These are phyloP conservation scores for Ictidomys tridecemlineatus DNA, from an alignment of 2,113 vertebrate genomes.

Conservation along the genomic window DNA sequence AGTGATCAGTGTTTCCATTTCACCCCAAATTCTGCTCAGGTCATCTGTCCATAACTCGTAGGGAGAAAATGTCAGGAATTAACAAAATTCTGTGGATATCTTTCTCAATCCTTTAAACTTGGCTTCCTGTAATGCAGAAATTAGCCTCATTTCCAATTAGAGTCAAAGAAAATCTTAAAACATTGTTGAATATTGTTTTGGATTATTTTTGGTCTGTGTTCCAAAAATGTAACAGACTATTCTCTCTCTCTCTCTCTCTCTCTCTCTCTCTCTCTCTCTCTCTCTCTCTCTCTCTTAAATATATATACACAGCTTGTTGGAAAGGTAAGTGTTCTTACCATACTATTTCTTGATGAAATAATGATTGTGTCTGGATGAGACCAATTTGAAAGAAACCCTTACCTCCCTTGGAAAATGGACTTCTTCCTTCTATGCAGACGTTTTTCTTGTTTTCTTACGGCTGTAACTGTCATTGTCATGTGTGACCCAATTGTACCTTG, in stretches of 20 bases:
- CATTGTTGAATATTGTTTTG: neutral
- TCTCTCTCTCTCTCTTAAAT: neutral
- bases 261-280: neutral
- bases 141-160: neutral
- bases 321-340: constrained; percentile 73
- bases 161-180: neutral
- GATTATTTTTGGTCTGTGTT: constrained; percentile 11
- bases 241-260: neutral
- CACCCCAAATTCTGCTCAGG: neutral
- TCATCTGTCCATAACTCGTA: neutral
- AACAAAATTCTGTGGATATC: neutral
- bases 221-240: constrained; percentile 53
- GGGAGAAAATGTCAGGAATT: neutral
- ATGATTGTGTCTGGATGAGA: neutral
- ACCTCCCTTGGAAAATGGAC: neutral
- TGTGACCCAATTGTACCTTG: neutral
- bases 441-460: neutral
- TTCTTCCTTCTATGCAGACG: neutral
- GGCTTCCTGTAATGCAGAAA: neutral
- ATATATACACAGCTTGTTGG: constrained; percentile 77
- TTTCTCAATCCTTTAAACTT: neutral
- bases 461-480: neutral
- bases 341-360: neutral
- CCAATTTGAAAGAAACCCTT: neutral
- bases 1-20: constrained; percentile 3